A percentile compares a stretch with the other conserved stretches of the same genome.
Conservation (phyloP, 2,113 vertebrate genomes). For the Panurus biarmicus region DNA sequence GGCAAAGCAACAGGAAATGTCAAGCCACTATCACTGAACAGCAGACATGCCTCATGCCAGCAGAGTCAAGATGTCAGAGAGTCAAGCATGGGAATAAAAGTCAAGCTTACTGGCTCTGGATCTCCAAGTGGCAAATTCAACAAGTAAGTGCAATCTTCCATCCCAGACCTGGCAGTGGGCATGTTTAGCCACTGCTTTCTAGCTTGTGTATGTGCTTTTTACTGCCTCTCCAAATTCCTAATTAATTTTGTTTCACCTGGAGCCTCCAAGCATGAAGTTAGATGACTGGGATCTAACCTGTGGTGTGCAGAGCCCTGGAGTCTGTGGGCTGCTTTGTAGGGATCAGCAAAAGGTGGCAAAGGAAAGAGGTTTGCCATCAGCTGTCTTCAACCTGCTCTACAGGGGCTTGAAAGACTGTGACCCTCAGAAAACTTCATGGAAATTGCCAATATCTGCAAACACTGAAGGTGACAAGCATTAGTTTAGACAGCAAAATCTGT, state of each 20-base stretch:
- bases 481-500: neutral
- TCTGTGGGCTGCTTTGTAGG: accelerated
- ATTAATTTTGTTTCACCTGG: neutral
- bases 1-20: slow-evolving; percentile 20
- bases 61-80: neutral
- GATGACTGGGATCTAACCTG: neutral
- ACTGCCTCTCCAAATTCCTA: neutral
- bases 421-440: neutral
- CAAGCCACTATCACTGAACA: neutral
- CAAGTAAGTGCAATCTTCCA: neutral
- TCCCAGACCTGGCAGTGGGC: neutral
- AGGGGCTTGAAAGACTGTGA: neutral
- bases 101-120: neutral
- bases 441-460: neutral
- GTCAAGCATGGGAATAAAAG: neutral
- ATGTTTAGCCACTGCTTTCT: neutral
- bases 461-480: neutral
- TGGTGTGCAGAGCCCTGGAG: neutral
- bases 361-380: neutral
- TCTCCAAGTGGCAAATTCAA: neutral
- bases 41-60: neutral
- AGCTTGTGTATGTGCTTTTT: neutral
- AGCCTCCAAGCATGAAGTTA: neutral
- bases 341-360: neutral
- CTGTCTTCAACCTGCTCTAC: neutral